Evolutionary conservation across 2,113 vertebrate species (phyloP), one percentile per base, ranked within the genome.

Genomic region (Saguinus midas): DNA sequence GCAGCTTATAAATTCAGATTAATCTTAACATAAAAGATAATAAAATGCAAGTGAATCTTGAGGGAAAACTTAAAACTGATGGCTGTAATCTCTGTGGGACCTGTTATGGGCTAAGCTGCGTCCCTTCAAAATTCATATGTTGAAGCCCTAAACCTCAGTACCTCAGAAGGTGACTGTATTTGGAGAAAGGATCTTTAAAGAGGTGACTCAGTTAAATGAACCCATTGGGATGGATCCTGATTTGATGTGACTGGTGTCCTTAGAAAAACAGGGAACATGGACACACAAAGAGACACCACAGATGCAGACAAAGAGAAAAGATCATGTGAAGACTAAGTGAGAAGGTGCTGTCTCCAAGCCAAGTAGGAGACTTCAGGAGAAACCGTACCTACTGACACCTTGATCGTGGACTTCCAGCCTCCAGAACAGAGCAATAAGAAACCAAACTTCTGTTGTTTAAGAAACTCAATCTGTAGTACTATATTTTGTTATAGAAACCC

Each of bases 51-150:
- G 75, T 66, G 55, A 82, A 40, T 76, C 25, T 76, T 40, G 13
- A 92, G 43, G 61, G 87, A 81, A 37, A 95, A 87, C n/a, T 95
- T 91, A 92, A 37, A 57, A 68, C 68, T 27, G 45, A 35, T n/a
- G 83, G 17, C 78, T 57, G 20, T 40, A 57, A 45, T 73, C 55
- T 83, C 78, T 57, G 1, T 0, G 0, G 35, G 66, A 8, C 18
- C 52, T 61, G 20, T 50, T 61, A 86, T 14, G 16, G 35, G 73
- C 40, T 72, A 45, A 61, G 73, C 6, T 80, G 16, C 52, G 61
- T 61, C 17, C 14, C 43, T 50, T 3, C 18, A 29, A 16, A 81
- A 73, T 81, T 43, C 5, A n/a, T 43, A 52, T 43, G 20, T 75
- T 58, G 85, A 89, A 52, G 4, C 35, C 27, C 8, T 21, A 61